Evolutionary conservation across 2,888 invertebrate species (phyloP).

Genomic region (Leuctra nigra): DNA sequence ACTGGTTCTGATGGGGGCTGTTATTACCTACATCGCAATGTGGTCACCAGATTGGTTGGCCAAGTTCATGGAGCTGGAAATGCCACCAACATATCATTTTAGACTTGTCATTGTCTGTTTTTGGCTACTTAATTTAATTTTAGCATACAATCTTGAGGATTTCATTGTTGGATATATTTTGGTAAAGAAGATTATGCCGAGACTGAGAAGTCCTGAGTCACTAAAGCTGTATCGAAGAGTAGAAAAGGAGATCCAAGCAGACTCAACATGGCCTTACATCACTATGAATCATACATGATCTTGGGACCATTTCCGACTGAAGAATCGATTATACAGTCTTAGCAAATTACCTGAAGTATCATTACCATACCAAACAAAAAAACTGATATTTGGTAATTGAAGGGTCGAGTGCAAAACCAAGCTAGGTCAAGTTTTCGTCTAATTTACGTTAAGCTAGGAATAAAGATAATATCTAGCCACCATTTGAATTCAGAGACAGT

Average conservation of each 20-base stretch:
- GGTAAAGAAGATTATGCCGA: background rate
- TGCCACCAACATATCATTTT: constrained; percentile 41
- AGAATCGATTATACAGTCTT: too few species aligned
- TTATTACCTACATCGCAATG: constrained; percentile 47
- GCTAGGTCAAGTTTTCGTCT: too few species aligned
- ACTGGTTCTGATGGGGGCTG: constrained; percentile 42
- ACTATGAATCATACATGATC: background rate
- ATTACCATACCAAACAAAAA: too few species aligned
- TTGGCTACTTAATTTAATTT: constrained; percentile 12
- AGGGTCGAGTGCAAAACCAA: too few species aligned
- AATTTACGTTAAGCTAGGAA: too few species aligned
- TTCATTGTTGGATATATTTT: constrained; percentile 9
- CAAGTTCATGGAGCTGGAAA: constrained; percentile 36
- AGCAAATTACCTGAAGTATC: too few species aligned
- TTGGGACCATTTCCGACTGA: background rate
- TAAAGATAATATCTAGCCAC: too few species aligned
- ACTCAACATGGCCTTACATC: background rate
- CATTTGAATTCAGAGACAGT: too few species aligned
- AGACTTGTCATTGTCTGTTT: constrained; percentile 39
- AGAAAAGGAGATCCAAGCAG: background rate
- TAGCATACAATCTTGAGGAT: constrained; percentile 1
- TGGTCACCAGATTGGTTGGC: constrained; percentile 44
- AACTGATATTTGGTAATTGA: too few species aligned
- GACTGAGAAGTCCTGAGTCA: too few species aligned
- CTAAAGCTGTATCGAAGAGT: too few species aligned